These are phyloP conservation scores for Falco columbarius DNA, from an alignment of 2,797 vertebrate species.

Conservation along the genomic window DNA sequence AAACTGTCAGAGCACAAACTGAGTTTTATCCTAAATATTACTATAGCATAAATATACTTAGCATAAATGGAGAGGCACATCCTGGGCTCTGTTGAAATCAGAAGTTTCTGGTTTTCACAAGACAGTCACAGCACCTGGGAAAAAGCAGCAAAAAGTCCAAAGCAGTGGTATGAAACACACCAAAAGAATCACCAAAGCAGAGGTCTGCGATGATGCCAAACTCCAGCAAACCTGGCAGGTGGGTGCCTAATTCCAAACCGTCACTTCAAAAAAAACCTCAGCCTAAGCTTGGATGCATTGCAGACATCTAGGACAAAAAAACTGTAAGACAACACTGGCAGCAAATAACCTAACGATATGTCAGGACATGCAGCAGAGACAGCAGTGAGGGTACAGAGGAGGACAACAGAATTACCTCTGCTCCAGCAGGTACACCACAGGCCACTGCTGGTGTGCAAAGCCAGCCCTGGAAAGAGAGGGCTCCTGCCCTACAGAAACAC, in stretches of 20 bases:
- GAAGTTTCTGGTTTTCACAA: not conserved
- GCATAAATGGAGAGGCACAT: not conserved
- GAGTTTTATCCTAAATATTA: too few species aligned
- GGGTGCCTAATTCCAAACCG: not conserved
- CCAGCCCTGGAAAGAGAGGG: not conserved
- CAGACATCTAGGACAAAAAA: not conserved
- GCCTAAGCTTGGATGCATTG: not conserved
- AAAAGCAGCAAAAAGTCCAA: not conserved
- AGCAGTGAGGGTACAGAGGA: not conserved
- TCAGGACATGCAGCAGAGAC: not conserved
- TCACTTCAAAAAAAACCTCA: not conserved
- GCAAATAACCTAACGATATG: fast-evolving
- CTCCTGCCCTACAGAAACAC: not conserved
- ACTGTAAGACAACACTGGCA: not conserved
- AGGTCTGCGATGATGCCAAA: not conserved
- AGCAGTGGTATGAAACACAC: not conserved
- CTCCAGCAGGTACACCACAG: not conserved
- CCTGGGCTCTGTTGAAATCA: not conserved
- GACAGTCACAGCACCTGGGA: not conserved
- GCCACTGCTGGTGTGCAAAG: not conserved
- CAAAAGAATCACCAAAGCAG: not conserved
- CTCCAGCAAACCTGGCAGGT: not conserved
- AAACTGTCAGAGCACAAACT: not conserved
- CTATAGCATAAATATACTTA: too few species aligned
- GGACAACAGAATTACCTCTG: not conserved